Conservation (phyloP, 2,113 vertebrate genomes). For the Chaetodon trifascialis region DNA sequence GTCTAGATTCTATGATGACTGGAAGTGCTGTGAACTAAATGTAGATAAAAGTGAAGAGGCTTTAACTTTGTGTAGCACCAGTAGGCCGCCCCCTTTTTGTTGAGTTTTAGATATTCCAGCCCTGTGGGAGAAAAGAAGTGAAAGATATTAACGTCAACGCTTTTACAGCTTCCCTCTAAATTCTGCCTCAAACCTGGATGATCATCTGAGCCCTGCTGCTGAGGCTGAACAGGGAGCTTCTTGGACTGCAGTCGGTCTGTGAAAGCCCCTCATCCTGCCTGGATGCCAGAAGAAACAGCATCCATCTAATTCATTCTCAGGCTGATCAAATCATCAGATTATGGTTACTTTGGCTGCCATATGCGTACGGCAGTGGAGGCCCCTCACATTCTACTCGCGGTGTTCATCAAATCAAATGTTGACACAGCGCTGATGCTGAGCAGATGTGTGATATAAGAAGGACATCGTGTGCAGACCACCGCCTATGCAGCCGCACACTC, state of each 20-base stretch:
- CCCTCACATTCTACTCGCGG: slow-evolving; percentile 23
- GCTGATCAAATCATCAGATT: slow-evolving; percentile 60
- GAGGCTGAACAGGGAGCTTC: background rate
- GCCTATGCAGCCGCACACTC: slow-evolving; percentile 43
- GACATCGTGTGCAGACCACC: slow-evolving; percentile 64
- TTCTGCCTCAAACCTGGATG: slow-evolving; percentile 12
- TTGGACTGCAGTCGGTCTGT: slow-evolving; percentile 14
- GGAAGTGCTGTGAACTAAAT: background rate
- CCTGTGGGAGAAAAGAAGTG: background rate
- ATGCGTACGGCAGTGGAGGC: slow-evolving; percentile 47
- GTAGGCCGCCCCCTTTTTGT: background rate
- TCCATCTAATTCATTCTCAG: slow-evolving; percentile 50
- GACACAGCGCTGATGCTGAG: slow-evolving; percentile 66
- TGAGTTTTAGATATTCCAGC: background rate
- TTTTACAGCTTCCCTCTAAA: background rate
- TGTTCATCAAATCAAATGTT: slow-evolving; percentile 52
- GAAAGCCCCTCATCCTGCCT: slow-evolving; percentile 39
- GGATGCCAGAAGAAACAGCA: slow-evolving; percentile 58
- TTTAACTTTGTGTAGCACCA: background rate
- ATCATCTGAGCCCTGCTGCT: slow-evolving; percentile 24
- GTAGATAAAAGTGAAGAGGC: background rate
- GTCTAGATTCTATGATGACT: background rate
- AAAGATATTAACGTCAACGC: background rate
- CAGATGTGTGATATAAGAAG: slow-evolving; percentile 75
- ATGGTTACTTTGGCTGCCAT: slow-evolving; percentile 58